Evolutionary conservation across 2,888 invertebrate species (phyloP).

Genomic region (Hofmannophila pseudospretella): DNA sequence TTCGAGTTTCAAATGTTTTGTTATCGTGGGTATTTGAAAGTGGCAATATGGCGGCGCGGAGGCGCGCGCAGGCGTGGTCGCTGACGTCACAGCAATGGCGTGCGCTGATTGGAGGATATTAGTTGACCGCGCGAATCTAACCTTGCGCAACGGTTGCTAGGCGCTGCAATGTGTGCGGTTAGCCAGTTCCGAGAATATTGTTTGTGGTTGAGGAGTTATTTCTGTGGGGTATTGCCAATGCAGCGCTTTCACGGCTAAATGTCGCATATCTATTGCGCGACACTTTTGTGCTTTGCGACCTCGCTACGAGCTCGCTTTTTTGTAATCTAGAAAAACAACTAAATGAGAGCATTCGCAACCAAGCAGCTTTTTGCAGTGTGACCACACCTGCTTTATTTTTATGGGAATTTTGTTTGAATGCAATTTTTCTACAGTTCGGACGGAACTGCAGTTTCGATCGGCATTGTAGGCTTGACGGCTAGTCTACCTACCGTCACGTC

Average conservation of each 20-base stretch:
- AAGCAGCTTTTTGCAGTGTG: too few relatives aligned
- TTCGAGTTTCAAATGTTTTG: constrained; percentile 33
- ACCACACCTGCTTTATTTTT: too few relatives aligned
- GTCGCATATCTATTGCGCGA: neutral
- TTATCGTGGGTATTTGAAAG: constrained; percentile 40
- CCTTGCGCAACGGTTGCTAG: constrained; percentile 74
- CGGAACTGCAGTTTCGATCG: too few relatives aligned
- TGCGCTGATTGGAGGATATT: constrained; percentile 47
- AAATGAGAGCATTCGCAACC: too few relatives aligned
- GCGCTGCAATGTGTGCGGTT: constrained; percentile 46
- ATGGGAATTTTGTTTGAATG: too few relatives aligned
- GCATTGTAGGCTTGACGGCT: too few relatives aligned
- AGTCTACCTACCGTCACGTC: too few relatives aligned
- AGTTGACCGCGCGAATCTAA: constrained; percentile 52
- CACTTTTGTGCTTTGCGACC: too few relatives aligned
- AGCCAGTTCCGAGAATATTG: constrained; percentile 45
- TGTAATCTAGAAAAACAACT: too few relatives aligned
- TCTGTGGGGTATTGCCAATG: neutral
- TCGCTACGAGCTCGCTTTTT: too few relatives aligned
- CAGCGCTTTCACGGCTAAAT: neutral
- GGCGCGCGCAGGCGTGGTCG: constrained; percentile 77
- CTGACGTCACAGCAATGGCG: constrained; percentile 60
- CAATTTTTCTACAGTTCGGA: too few relatives aligned
- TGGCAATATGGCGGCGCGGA: constrained; percentile 37
- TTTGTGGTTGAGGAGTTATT: neutral